Conservation (phyloP, 2,888 invertebrate genomes). For the Andrena chrysosceles region DNA sequence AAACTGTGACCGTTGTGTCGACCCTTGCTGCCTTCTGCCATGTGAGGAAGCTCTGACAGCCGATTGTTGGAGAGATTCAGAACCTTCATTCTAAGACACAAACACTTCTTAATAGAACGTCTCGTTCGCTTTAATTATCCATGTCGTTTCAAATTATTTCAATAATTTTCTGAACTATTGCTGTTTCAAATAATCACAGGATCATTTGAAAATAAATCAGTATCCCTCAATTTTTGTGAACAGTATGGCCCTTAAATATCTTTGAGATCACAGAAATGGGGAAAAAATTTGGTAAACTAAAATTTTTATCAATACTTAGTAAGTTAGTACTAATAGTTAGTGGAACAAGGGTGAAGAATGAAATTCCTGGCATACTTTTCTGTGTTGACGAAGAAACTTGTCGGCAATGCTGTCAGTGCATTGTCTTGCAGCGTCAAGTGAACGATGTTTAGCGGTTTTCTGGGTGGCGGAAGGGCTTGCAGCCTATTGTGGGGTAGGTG, state of each 20-base stretch:
- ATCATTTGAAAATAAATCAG: too few species aligned
- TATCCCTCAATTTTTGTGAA: too few species aligned
- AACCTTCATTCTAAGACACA: conserved; percentile 86
- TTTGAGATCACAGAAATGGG: too few species aligned
- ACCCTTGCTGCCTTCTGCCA: conserved; percentile 84
- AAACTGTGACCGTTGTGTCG: conserved; percentile 83
- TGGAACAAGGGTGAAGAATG: too few species aligned
- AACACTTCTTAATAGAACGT: too few species aligned
- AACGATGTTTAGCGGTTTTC: conserved; percentile 89
- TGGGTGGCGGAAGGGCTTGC: conserved; percentile 90
- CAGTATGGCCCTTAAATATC: too few species aligned
- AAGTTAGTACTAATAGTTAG: background rate
- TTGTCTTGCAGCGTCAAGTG: conserved; percentile 91
- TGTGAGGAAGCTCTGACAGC: conserved; percentile 89
- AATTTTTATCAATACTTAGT: too few species aligned
- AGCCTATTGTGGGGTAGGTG: conserved; percentile 93
- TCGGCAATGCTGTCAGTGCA: conserved; percentile 90
- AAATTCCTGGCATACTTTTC: conserved; percentile 85
- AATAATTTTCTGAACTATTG: too few species aligned
- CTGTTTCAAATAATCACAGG: too few species aligned
- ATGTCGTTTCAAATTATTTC: too few species aligned
- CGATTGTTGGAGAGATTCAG: conserved; percentile 93
- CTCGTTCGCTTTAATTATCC: too few species aligned
- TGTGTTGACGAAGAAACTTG: conserved; percentile 89
- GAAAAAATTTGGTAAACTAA: too few species aligned